Conservation (phyloP, 2,113 vertebrate species). For the Lucifuga dentata region DNA sequence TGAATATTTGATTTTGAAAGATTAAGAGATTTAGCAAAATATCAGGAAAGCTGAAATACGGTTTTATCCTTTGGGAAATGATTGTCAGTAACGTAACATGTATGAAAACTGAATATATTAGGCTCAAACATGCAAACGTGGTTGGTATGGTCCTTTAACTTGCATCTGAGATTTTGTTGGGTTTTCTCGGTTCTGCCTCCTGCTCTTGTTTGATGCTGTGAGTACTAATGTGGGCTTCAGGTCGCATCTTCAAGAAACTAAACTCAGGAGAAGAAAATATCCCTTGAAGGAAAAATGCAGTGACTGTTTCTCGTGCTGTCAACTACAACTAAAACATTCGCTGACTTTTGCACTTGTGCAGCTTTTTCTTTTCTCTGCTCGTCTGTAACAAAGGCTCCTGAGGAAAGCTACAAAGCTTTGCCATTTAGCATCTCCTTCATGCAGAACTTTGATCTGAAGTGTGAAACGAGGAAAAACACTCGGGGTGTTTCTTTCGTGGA, state of each 20-base stretch:
- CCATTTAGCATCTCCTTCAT: slow-evolving; percentile 38
- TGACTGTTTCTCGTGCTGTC: background rate
- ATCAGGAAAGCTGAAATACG: no score
- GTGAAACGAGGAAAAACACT: slow-evolving; percentile 34
- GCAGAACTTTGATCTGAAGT: slow-evolving; percentile 40
- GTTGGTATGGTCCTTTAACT: no score
- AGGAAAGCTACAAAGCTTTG: slow-evolving; percentile 8
- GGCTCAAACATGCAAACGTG: no score
- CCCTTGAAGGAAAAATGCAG: slow-evolving; percentile 11
- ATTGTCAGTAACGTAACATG: no score
- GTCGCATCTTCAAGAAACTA: slow-evolving; percentile 23
- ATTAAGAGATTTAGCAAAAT: no score
- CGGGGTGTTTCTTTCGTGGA: slow-evolving; percentile 32
- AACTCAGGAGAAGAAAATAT: slow-evolving; percentile 14
- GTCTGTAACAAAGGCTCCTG: slow-evolving; percentile 23
- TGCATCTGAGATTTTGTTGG: slow-evolving; percentile 9
- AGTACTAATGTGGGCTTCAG: slow-evolving; percentile 16
- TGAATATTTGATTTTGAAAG: no score
- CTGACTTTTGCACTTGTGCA: slow-evolving; percentile 9
- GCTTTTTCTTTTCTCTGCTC: slow-evolving; percentile 21
- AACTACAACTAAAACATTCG: background rate
- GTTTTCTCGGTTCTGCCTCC: background rate
- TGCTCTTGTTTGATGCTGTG: slow-evolving; percentile 19
- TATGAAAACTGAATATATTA: no score
- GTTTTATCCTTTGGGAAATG: no score